A percentile compares a stretch with the other conserved stretches of the same genome.
phyloP scores from a whole-genome alignment of 2,888 invertebrate genomes.

The Lomographa bimaculata region DNA sequence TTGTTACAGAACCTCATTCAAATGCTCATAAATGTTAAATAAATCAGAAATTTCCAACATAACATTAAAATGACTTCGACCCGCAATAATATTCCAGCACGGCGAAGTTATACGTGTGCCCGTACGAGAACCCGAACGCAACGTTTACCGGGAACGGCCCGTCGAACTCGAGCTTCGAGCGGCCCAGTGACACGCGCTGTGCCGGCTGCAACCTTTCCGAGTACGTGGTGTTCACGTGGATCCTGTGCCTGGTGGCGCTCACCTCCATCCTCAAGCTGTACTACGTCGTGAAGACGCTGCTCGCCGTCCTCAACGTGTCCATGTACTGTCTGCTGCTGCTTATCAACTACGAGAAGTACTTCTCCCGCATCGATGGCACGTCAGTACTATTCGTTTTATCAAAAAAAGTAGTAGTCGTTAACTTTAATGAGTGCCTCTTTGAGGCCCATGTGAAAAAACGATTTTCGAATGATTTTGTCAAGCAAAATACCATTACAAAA shows the following conservation, averaged over 20 bases:
- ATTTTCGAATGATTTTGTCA: too few species aligned
- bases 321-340: slow-evolving; percentile 90
- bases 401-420: too few species aligned
- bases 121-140: slow-evolving; percentile 14
- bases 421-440: too few species aligned
- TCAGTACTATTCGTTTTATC: slow-evolving; percentile 45
- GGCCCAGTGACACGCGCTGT: not conserved
- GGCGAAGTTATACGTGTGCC: slow-evolving; percentile 65
- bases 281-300: slow-evolving; percentile 91
- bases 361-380: slow-evolving; percentile 53
- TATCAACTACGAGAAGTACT: slow-evolving; percentile 81
- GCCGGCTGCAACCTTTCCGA: slow-evolving; percentile 88
- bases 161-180: too few species aligned
- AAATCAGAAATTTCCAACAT: too few species aligned
- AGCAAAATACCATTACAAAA: too few species aligned
- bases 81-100: slow-evolving; percentile 64
- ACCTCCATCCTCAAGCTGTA: slow-evolving; percentile 96
- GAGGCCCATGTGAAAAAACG: too few species aligned
- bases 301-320: slow-evolving; percentile 90
- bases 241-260: slow-evolving; percentile 94
- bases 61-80: too few species aligned
- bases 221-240: slow-evolving; percentile 97
- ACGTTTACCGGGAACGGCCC: not conserved
- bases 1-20: too few species aligned
- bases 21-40: too few species aligned